A percentile compares a stretch with the other conserved stretches of the same genome.
Evolutionary conservation across 2,113 vertebrate species (phyloP).

Genomic region (Tetrax tetrax): DNA sequence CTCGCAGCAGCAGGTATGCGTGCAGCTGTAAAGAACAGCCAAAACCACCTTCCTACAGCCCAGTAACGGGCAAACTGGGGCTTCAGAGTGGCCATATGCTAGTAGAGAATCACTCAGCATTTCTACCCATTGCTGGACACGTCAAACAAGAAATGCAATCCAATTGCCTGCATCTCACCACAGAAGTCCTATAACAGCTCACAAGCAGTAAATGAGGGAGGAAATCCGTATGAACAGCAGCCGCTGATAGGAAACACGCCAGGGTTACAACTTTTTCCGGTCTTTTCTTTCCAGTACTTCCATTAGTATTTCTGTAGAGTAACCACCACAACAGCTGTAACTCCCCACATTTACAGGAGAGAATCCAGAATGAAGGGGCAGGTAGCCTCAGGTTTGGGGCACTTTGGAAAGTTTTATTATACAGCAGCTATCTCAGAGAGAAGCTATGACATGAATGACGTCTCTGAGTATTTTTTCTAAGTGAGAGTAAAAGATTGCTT

Average conservation of each 20-base stretch:
- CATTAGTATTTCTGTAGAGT: background rate
- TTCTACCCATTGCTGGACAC: background rate
- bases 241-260: background rate
- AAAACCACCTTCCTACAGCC: background rate
- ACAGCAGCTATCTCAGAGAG: slow-evolving; percentile 16
- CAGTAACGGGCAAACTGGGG: background rate
- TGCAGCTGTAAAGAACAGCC: background rate
- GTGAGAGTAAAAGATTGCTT: slow-evolving; percentile 1
- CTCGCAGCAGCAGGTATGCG: background rate
- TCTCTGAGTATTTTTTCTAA: slow-evolving; percentile 19
- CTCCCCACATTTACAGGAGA: background rate
- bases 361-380: background rate
- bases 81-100: background rate
- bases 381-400: background rate
- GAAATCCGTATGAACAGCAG: background rate
- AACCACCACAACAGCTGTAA: background rate
- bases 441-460: slow-evolving; percentile 19
- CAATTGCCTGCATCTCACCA: background rate
- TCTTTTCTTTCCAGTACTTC: background rate
- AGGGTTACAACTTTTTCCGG: background rate
- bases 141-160: background rate
- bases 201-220: background rate
- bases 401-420: background rate
- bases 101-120: background rate
- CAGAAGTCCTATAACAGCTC: background rate